Evolutionary conservation across 2,888 invertebrate genomes (phyloP).

Genomic region (Catocala nupta): DNA sequence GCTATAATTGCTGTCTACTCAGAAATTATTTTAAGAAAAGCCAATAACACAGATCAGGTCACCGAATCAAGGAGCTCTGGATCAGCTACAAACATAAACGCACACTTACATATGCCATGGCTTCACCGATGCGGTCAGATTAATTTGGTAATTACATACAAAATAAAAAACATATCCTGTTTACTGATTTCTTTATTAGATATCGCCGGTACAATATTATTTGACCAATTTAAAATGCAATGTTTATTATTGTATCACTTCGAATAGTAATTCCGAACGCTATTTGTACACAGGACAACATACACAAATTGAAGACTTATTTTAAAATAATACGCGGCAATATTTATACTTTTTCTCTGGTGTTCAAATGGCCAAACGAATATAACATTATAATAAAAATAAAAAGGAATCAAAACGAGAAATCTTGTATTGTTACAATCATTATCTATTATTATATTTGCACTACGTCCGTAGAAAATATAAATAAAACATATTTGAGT

Average conservation of each 20-base stretch:
- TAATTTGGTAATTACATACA: constrained; percentile 37
- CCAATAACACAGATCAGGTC: too few species aligned
- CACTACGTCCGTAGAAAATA: too few species aligned
- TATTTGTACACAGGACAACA: constrained; percentile 81
- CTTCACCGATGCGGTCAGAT: too few species aligned
- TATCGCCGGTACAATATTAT: constrained; percentile 82
- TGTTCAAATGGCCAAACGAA: constrained; percentile 51
- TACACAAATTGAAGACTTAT: constrained; percentile 58
- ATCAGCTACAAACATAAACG: too few species aligned
- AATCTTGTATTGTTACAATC: constrained; percentile 16
- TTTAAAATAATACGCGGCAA: constrained; percentile 54
- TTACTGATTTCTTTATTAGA: constrained; percentile 81
- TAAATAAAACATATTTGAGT: background rate
- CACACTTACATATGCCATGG: too few species aligned
- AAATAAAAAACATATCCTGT: constrained; percentile 57
- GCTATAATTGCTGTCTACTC: too few species aligned
- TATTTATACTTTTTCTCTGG: constrained; percentile 74
- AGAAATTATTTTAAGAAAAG: too few species aligned
- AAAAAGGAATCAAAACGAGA: constrained; percentile 32
- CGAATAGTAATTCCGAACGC: constrained; percentile 69
- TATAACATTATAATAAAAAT: constrained; percentile 12
- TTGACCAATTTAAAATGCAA: constrained; percentile 82
- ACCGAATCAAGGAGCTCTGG: too few species aligned
- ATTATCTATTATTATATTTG: too few species aligned
- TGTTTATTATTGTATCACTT: constrained; percentile 77